phyloP scores from a whole-genome alignment of 2,888 invertebrate genomes.

The Agrilus mali region DNA sequence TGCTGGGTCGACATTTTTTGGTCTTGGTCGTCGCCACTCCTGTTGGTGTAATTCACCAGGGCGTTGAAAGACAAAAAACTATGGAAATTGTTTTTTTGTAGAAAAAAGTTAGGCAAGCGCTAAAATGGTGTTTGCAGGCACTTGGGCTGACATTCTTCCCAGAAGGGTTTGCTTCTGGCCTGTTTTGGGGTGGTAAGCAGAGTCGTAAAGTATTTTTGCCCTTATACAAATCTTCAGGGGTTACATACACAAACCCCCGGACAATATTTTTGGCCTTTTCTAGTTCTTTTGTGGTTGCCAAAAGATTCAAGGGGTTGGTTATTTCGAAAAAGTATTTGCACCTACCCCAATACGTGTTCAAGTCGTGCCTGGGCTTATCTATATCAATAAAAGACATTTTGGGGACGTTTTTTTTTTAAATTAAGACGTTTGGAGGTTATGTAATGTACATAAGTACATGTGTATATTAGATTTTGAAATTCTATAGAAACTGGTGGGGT shows the following conservation, averaged over 20 bases:
- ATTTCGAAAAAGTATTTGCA: constrained; percentile 83
- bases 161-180: constrained; percentile 89
- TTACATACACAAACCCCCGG: constrained; percentile 32
- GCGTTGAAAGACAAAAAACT: constrained; percentile 98
- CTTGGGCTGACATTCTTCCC: constrained; percentile 97
- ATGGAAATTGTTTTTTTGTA: constrained; percentile 86
- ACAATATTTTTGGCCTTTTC: constrained; percentile 72
- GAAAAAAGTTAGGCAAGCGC: constrained; percentile 97
- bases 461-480: no score
- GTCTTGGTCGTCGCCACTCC: constrained; percentile 59
- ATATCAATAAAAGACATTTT: constrained; percentile 37
- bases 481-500: no score
- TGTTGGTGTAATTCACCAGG: constrained; percentile 94
- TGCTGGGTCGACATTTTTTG: no score
- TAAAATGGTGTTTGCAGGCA: constrained; percentile 93
- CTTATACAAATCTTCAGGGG: constrained; percentile 15
- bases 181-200: constrained; percentile 96
- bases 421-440: no score
- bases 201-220: constrained; percentile 95
- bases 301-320: constrained; percentile 88
- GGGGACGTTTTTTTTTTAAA: no score
- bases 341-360: constrained; percentile 77
- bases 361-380: constrained; percentile 84
- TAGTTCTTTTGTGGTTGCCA: constrained; percentile 55
- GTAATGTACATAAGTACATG: no score